Evolutionary conservation across 2,113 vertebrate species (phyloP).

Genomic region (Sisor rabdophorus): DNA sequence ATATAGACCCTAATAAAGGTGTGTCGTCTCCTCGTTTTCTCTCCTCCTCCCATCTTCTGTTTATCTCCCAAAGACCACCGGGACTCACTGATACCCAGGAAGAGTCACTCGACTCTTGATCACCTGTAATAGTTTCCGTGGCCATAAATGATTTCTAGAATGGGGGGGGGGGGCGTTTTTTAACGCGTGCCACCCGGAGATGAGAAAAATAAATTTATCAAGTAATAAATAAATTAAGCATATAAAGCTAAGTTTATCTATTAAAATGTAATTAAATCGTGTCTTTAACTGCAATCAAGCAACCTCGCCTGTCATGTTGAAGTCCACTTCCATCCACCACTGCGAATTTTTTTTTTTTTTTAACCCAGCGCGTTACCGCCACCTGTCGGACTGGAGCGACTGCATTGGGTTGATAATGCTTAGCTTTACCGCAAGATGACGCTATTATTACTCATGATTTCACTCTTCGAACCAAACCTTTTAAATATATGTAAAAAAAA

Average conservation of each 20-base stretch:
- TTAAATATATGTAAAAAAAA: background rate
- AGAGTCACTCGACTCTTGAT: slow-evolving; percentile 1
- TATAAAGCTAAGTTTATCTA: background rate
- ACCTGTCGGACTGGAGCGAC: slow-evolving; percentile 26
- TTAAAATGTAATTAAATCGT: background rate
- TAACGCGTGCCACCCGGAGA: too few relatives aligned
- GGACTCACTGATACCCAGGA: slow-evolving; percentile 69
- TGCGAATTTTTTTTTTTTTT: background rate
- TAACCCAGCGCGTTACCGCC: slow-evolving; percentile 9
- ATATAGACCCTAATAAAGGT: slow-evolving; percentile 74
- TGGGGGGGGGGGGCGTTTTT: too few relatives aligned
- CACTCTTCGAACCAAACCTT: background rate
- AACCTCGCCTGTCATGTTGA: background rate
- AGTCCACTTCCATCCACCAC: slow-evolving; percentile 13
- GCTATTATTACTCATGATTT: background rate
- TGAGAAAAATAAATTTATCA: too few relatives aligned
- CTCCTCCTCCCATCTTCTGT: slow-evolving; percentile 45
- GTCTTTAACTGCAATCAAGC: background rate
- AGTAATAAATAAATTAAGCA: background rate
- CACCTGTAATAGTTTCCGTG: slow-evolving; percentile 3
- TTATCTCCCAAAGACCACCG: slow-evolving; percentile 63
- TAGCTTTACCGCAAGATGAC: slow-evolving; percentile 36
- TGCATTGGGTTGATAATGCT: background rate
- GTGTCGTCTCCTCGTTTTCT: slow-evolving; percentile 54
- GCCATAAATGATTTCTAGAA: slow-evolving; percentile 7